Conservation (phyloP, 2,888 invertebrate species). For the Cantharis rustica region DNA sequence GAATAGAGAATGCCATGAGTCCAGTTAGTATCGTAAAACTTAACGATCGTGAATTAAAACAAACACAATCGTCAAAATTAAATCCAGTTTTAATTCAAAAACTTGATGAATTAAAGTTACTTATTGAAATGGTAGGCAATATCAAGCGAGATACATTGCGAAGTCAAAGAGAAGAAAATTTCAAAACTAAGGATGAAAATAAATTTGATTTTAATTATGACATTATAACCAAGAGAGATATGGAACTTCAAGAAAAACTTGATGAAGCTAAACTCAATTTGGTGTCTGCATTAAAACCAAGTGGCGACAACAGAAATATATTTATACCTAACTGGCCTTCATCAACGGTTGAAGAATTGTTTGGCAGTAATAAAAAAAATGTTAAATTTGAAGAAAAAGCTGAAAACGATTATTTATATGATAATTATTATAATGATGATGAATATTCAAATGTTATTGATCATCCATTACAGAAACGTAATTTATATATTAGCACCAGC, state of each 20-base stretch:
- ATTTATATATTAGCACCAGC: neutral
- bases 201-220: neutral
- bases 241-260: neutral
- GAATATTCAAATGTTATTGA: neutral
- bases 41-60: neutral
- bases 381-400: neutral
- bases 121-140: neutral
- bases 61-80: neutral
- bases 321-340: neutral
- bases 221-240: neutral
- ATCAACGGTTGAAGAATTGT: neutral
- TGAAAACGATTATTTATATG: neutral
- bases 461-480: neutral
- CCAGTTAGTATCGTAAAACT: neutral
- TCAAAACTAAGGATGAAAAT: neutral
- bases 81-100: neutral
- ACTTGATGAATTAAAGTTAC: neutral
- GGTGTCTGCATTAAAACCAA: neutral
- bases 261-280: neutral
- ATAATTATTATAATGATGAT: neutral
- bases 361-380: neutral
- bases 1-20: conserved; percentile 1
- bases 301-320: neutral
- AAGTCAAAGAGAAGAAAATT: neutral
- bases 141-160: neutral